Percentiles rank a stretch among this genome's conserved stretches.
These are phyloP conservation scores for Graptemys geographica DNA, from an alignment of 2,797 vertebrate genomes.

Conservation along the genomic window DNA sequence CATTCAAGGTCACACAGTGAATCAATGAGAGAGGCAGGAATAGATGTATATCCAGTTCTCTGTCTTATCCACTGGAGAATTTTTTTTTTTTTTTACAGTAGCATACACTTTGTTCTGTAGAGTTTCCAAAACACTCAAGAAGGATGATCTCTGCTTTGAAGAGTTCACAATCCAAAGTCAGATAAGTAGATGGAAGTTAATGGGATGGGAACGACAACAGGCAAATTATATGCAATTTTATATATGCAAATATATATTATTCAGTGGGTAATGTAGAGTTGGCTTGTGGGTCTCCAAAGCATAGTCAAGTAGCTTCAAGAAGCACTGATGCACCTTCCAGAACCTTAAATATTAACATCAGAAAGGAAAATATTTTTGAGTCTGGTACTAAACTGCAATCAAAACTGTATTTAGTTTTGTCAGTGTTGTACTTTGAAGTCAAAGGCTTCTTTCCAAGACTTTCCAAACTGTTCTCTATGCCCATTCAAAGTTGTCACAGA, in stretches of 20 bases:
- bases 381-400: not conserved
- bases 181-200: not conserved
- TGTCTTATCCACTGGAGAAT: not conserved
- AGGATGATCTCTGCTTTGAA: not conserved
- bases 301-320: not conserved
- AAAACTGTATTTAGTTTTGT: not conserved
- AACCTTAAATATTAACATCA: not conserved
- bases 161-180: not conserved
- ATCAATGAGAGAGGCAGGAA: fast-evolving
- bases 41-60: fast-evolving
- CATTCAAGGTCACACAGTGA: not conserved
- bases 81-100: not conserved
- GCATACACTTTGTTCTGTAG: not conserved
- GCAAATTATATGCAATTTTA: not conserved
- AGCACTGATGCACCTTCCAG: not conserved
- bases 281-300: not conserved
- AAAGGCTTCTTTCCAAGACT: not conserved
- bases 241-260: not conserved
- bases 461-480: not conserved
- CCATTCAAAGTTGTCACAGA: not conserved
- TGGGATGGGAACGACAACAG: not conserved
- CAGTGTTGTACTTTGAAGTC: not conserved
- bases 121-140: not conserved
- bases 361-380: not conserved
- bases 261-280: not conserved